A percentile compares a stretch with the other conserved stretches of the same genome.
phyloP scores from a whole-genome alignment of 2,888 invertebrate genomes.

The Caenorhabditis sp. region DNA sequence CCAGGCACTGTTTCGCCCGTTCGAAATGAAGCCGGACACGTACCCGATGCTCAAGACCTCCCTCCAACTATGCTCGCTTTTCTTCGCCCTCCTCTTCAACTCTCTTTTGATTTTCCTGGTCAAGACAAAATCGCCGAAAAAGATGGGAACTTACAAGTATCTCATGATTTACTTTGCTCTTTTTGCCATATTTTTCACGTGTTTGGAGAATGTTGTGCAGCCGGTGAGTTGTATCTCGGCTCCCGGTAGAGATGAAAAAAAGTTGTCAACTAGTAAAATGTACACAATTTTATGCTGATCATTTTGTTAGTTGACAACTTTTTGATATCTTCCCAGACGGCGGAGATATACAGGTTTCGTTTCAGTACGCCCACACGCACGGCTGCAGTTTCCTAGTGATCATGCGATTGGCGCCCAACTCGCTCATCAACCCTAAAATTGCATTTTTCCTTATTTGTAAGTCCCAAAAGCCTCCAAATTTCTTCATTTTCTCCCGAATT shows the following conservation, averaged over 20 bases:
- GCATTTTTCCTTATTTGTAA: neutral
- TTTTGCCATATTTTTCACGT: slow-evolving; percentile 43
- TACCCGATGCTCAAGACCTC: neutral
- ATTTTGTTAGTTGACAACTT: neutral
- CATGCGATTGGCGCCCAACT: neutral
- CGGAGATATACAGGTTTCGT: no score
- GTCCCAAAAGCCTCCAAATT: neutral
- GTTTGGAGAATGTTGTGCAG: slow-evolving; percentile 33
- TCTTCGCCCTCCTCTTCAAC: neutral
- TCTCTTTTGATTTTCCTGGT: neutral
- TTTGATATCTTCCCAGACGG: no score
- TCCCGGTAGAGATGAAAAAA: no score
- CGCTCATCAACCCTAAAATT: neutral
- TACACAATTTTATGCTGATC: no score
- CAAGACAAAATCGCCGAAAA: neutral
- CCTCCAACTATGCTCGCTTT: neutral
- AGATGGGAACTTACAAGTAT: slow-evolving; percentile 42
- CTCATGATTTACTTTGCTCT: slow-evolving; percentile 43
- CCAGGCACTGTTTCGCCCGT: neutral
- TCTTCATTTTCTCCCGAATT: neutral
- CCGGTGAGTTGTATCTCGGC: slow-evolving; percentile 20
- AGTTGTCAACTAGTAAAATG: no score
- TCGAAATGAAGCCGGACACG: neutral
- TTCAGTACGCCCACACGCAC: slow-evolving; percentile 3
- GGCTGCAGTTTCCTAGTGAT: slow-evolving; percentile 3